Base-by-base conservation (phyloP, 2,888 invertebrate species). In the Ophion ventricosus region DNA sequence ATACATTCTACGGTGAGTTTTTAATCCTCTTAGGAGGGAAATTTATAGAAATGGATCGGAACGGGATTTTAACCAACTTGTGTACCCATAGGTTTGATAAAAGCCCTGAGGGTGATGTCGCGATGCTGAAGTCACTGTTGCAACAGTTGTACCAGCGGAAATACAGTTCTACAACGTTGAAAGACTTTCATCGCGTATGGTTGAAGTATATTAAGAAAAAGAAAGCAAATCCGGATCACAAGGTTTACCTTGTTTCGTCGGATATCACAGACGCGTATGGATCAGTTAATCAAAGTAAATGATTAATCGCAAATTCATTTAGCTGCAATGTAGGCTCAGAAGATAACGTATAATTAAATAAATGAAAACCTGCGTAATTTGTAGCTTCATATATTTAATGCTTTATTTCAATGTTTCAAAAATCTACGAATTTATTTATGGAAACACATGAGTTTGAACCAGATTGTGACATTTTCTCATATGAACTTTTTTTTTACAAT, bases 201-300 rank as follows among this genome's bases (percentile, higher is more conserved):
- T 20, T 35, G 11, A 26, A 17, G 14, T 57, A 63, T 17, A 57
- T 20, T 1, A 23, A 49, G 11, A 7, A 5, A 14, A 76, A 14
- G 10, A 40, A 69, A 4, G 5, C 63, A 43, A 29, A 40, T 43
- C 35, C 40, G 23, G 63, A 67, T 23, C 8, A 23, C 2, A 63
- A 57, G 3, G 26, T 76, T 49, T 63, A 72, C 29, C 40, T 84
- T 20, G 82, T 84, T 64, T 61, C 78, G 0, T 54, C 80, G 43
- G 86, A 86, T 29, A 56, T 86, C 7, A 4, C 17, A 2, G 80
- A 84, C 26, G 86, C 86, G 8, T 86, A 57, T 23, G 84, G 82
- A 26, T 84, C 84, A 0, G 77, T 86, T 29, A 4, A 57, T 72
- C 84, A 80, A 64, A 20, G 83, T 85, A 83, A 63, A 77, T 23